A percentile compares a stretch with the other conserved stretches of the same genome.
Conservation (phyloP, 2,797 vertebrate species). For the Sebastes iracundus region DNA sequence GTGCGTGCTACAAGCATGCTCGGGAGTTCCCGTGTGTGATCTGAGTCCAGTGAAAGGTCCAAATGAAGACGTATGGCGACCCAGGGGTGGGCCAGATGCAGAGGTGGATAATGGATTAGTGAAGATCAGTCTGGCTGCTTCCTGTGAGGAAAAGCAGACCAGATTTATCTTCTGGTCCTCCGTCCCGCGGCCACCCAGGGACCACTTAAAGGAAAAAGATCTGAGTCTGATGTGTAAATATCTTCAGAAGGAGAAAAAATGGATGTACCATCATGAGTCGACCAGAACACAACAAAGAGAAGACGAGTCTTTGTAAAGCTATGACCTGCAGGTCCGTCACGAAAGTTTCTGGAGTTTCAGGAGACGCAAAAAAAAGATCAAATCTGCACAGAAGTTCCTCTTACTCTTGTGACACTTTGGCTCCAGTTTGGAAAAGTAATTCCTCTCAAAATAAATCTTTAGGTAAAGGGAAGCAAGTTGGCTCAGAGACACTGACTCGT, state of each 20-base stretch:
- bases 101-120: conserved; percentile 54
- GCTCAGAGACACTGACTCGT: neutral
- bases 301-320: neutral
- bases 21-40: conserved; percentile 24
- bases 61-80: conserved; percentile 53
- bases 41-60: conserved; percentile 30
- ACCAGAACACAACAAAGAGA: neutral
- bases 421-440: neutral
- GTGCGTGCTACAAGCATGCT: neutral
- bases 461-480: neutral
- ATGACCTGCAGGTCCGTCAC: neutral
- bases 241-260: conserved; percentile 29
- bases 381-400: neutral
- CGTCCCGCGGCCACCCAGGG: conserved; percentile 45
- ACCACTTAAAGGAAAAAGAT: conserved; percentile 40
- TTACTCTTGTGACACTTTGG: neutral
- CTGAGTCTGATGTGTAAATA: conserved; percentile 33
- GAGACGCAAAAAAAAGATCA: neutral
- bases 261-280: neutral
- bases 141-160: conserved; percentile 58
- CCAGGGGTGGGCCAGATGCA: conserved; percentile 40
- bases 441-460: neutral
- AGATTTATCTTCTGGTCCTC: conserved; percentile 39
- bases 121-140: conserved; percentile 44
- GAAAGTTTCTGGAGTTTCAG: neutral